Evolutionary conservation across 2,888 invertebrate genomes (phyloP), one percentile per base, ranked within the genome.

Genomic region (Athalia circularis): DNA sequence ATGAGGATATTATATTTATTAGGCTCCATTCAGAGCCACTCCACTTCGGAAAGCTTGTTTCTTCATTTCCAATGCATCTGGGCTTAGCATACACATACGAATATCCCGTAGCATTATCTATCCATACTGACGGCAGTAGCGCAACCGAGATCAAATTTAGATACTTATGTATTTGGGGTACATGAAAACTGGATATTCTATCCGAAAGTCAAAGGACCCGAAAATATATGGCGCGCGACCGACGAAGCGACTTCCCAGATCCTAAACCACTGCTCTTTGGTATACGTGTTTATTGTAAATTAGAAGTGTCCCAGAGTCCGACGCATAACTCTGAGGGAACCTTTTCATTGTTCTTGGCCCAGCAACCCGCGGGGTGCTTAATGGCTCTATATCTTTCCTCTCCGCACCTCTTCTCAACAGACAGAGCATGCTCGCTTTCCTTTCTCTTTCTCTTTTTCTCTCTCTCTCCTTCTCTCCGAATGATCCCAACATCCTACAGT

Each of bases 331-430:
- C 62, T 62, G 77, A 70, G 78, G 80, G 77, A 80, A 80, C 79
- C 74, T 81, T 80, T 80, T 80, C 80, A 81, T 81, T 81, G 80
- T 80, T 82, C 81, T 80, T 80, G 76, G 68, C 77, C 75, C 70
- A 78, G 70, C 76, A 68, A 75, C 29, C 64, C 50, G 64, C 29
- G 29, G 75, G 43, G 75, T 64, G 75, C 50, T 50, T 75, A 75
- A 75, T 75, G 75, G 29, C 59, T 48, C 62, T 52, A 52, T 75
- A 62, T 75, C 64, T 62, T 50, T 50, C 50, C 72, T 72, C 47
- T 72, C 72, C 13, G 13, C 59, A 59, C 59, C 57, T 72, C 52
- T 72, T 54, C 11, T 47, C 68, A 43, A 15, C 68, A 29, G 29
- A 50, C 52, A 15, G 29, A 50, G 29, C 50, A 43, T 52, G 9